phyloP scores from a whole-genome alignment of 2,797 vertebrate species.

The Anolis apletophallus region DNA sequence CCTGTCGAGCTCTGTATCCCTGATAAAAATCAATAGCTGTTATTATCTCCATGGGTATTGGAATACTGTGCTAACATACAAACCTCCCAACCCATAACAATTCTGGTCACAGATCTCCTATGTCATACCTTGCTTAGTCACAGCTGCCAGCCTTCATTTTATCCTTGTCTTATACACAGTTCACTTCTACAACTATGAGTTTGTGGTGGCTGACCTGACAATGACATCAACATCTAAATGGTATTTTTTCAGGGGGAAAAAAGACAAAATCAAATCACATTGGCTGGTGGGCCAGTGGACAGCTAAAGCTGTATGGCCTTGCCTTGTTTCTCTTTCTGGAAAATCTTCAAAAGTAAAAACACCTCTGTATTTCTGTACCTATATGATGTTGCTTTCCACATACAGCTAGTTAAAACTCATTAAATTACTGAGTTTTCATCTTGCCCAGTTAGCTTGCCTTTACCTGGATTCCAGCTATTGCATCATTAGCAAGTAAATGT shows the following conservation, averaged over 20 bases:
- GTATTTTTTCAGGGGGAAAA: neutral
- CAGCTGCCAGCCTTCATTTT: neutral
- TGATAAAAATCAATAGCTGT: neutral
- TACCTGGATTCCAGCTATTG: no score
- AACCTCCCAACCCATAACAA: neutral
- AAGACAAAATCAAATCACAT: neutral
- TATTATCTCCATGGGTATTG: neutral
- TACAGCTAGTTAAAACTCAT: no score
- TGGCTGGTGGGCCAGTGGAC: neutral
- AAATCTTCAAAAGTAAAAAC: neutral
- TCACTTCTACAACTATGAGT: neutral
- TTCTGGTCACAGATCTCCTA: neutral
- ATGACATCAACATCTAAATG: neutral
- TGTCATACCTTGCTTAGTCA: no score
- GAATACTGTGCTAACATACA: no score
- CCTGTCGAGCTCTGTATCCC: neutral
- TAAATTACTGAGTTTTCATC: no score
- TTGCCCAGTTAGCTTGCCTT: no score
- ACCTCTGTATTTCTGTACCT: neutral
- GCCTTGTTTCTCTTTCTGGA: neutral
- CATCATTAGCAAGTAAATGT: no score
- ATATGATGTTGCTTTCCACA: neutral
- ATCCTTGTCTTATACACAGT: neutral
- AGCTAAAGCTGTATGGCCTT: no score
- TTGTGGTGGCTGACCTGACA: neutral